Conservation (phyloP, 2,888 invertebrate species). For the Cantharis rustica region DNA sequence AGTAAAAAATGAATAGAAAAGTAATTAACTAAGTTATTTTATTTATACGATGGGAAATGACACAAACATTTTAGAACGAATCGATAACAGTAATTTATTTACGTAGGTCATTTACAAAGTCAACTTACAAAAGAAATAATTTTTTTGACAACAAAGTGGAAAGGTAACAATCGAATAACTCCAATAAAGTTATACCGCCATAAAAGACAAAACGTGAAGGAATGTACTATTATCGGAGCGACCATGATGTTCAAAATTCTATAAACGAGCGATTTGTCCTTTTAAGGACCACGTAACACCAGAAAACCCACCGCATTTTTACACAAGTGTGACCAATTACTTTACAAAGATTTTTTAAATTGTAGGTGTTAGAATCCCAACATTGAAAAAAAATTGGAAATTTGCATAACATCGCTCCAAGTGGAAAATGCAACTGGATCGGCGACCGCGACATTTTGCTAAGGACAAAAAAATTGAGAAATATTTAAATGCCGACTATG, state of each 20-base stretch:
- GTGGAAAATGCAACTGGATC: too few species aligned
- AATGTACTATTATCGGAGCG: constrained; percentile 7
- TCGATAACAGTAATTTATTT: background rate
- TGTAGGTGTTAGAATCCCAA: background rate
- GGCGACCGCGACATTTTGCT: background rate
- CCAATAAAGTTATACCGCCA: constrained; percentile 20
- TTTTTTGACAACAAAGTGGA: background rate
- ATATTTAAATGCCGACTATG: background rate
- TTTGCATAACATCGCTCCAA: too few species aligned
- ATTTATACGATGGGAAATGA: background rate
- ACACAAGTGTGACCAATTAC: constrained; percentile 6
- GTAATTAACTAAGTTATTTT: background rate
- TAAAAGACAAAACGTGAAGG: constrained; percentile 19
- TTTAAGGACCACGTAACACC: constrained; percentile 12
- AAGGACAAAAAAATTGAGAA: background rate
- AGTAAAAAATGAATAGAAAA: background rate
- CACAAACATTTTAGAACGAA: background rate
- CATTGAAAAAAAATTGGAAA: background rate
- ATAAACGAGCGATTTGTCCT: constrained; percentile 12
- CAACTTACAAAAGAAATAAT: background rate
- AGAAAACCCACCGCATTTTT: background rate
- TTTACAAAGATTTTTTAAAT: background rate
- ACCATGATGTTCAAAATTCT: constrained; percentile 6
- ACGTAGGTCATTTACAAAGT: background rate
- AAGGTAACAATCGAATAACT: constrained; percentile 12